phyloP scores from a whole-genome alignment of 2,888 invertebrate species.

The Balanococcus diminutus region DNA sequence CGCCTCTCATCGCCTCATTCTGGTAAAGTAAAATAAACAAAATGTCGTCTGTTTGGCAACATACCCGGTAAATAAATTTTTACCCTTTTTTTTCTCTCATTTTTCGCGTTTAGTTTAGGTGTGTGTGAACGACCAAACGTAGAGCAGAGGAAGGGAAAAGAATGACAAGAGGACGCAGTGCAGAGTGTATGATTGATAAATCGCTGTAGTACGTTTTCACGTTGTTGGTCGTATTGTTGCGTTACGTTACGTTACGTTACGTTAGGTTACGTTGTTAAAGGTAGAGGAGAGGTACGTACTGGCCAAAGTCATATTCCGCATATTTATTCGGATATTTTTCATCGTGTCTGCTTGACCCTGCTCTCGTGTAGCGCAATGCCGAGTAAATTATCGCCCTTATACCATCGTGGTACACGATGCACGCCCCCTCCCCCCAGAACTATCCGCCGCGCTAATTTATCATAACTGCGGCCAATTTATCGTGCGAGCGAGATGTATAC shows the following conservation, averaged over 20 bases:
- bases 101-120: neutral
- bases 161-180: neutral
- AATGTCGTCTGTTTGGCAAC: neutral
- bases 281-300: no score
- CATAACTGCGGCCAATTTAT: neutral
- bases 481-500: neutral
- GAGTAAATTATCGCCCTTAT: neutral
- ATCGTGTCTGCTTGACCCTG: neutral
- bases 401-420: neutral
- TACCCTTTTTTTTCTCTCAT: neutral
- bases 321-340: constrained; percentile 25
- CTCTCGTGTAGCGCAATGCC: neutral
- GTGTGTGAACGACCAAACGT: neutral
- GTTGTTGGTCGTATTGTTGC: neutral
- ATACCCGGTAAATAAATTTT: constrained; percentile 5
- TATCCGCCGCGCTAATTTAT: neutral
- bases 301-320: constrained; percentile 3
- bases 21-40: neutral
- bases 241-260: neutral
- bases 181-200: neutral
- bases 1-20: neutral
- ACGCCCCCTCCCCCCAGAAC: no score
- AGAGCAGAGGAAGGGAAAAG: neutral
- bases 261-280: neutral
- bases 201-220: neutral